Evolutionary conservation across 2,888 invertebrate genomes (phyloP), one percentile per base, ranked within the genome.

Genomic region (Hemithea aestivaria): DNA sequence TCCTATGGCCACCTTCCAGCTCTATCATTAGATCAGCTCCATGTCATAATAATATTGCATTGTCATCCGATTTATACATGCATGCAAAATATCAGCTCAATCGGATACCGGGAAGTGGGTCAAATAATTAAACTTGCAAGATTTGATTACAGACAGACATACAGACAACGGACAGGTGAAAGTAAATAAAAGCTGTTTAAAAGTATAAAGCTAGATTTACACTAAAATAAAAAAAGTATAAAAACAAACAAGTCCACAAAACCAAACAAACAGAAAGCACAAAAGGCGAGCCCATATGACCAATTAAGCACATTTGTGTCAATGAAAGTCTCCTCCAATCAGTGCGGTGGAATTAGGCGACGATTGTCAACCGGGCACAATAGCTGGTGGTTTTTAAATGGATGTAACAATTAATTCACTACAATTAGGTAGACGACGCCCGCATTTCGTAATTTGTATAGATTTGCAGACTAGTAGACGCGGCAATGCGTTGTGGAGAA

Each of bases 351-450:
- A 67, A 66, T 66, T 61, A 64, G 68, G 72, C 75, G 76, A 77
- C 80, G 77, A 78, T 83, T 77, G 83, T 73, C 54, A 53, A 54
- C 52, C 51, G 62, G 53, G 69, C 67, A 77, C 81, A 82, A 81
- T 80, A 67, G 63, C 60, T 66, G 64, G 83, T 83, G 87, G 87
- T 83, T 85, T 82, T 83, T 82, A 81, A 84, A 84, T 82, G 83
- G 79, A 81, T 83, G 84, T 83, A 83, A 85, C 85, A 87, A 87
- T 87, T 87, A 87, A 87, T 87, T 84, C 84, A 69, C 72, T 73
- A 74, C 87, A 84, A 87, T 87, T 87, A 87, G 73, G 71, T 69
- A 73, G 73, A 66, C 72, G 72, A 70, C 74, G 83, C 87, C 87
- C 87, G 87, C 87, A 87, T 87, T 78, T 79, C 68, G 66, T 71